phyloP scores from a whole-genome alignment of 2,797 vertebrate genomes.

The Ctenopoma multispine region DNA sequence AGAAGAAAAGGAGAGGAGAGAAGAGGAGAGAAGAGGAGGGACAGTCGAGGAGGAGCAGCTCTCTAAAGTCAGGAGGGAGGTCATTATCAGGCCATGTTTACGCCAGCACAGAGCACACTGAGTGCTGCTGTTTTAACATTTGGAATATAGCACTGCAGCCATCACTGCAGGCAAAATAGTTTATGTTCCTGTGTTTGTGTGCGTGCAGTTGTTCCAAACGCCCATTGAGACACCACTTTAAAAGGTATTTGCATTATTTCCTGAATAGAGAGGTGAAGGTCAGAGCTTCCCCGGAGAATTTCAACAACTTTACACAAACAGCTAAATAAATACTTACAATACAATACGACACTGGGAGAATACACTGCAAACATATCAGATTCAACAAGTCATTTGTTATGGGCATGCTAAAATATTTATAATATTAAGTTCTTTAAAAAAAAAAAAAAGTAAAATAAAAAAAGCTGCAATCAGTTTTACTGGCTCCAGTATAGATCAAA shows the following conservation, averaged over 20 bases:
- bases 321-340: conserved; percentile 56
- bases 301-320: conserved; percentile 53
- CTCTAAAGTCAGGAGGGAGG: conserved; percentile 83
- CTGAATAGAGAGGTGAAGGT: conserved; percentile 58
- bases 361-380: conserved; percentile 27
- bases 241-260: conserved; percentile 64
- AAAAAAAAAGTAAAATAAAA: background rate
- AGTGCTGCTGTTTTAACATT: conserved; percentile 71
- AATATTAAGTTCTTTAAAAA: conserved; percentile 1
- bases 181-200: conserved; percentile 46
- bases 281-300: conserved; percentile 51
- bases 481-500: conserved; percentile 4
- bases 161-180: conserved; percentile 69
- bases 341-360: conserved; percentile 34
- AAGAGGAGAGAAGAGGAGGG: conserved; percentile 38
- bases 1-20: conserved; percentile 35
- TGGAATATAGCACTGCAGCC: conserved; percentile 61
- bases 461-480: conserved; percentile 18
- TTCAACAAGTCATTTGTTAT: conserved; percentile 35
- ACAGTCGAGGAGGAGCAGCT: conserved; percentile 54
- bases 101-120: conserved; percentile 48
- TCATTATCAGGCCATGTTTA: conserved; percentile 83
- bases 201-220: conserved; percentile 22
- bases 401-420: conserved; percentile 6
- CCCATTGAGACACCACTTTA: conserved; percentile 55